Base-by-base conservation (phyloP, 2,797 vertebrate species). In the Halcyon smyrnensis region DNA sequence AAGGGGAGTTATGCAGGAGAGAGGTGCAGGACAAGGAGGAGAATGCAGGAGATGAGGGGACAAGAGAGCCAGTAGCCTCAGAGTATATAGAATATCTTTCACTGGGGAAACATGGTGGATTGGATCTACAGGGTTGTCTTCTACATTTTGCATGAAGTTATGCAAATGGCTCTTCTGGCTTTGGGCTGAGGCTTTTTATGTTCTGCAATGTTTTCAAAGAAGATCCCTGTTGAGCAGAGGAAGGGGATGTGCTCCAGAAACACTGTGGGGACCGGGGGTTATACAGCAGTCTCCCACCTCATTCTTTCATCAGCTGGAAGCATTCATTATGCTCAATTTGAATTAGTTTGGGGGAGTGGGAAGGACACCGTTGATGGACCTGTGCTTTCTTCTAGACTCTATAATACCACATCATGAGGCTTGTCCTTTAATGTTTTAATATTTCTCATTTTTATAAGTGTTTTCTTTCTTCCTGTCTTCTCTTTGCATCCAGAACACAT, bases 261-360 rank as follows among this genome's bases (percentile, higher is more conserved):
- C 43, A 15, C 5, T 0, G 13, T 0, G 1, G 34, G 8, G 10
- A 16, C 1, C 0, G 37, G 24, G 12, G 6, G 4, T 34, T 50
- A 37, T 41, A 41, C 19, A 84, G 32, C 25, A 48, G 37, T 20
- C 41, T 14, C 20, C 8, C 36, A 14, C 8, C 8, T 37, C 50
- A 8, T 45, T 51, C 32, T 37, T 24, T 59, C 54, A 21, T 46
- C 62, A 59, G 4, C 30, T 63, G 37, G 34, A n/a, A 50, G 4
- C 28, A 74, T 48, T 80, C 4, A 5, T 75, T 85, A 15, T n/a
- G 64, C 46, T 74, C 12, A 2, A 2, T 30, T 20, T 57, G 12
- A 46, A 41, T n/a, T 6, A 25, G 41, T 46, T 93, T 39, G 27
- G 46, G 6, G 46, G 9, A 54, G 14, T 54, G 28, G 69, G 60